A percentile compares a stretch with the other conserved stretches of the same genome.
These are phyloP conservation scores for Drosophila infuscata DNA, from an alignment of 2,888 invertebrate genomes.

Conservation along the genomic window DNA sequence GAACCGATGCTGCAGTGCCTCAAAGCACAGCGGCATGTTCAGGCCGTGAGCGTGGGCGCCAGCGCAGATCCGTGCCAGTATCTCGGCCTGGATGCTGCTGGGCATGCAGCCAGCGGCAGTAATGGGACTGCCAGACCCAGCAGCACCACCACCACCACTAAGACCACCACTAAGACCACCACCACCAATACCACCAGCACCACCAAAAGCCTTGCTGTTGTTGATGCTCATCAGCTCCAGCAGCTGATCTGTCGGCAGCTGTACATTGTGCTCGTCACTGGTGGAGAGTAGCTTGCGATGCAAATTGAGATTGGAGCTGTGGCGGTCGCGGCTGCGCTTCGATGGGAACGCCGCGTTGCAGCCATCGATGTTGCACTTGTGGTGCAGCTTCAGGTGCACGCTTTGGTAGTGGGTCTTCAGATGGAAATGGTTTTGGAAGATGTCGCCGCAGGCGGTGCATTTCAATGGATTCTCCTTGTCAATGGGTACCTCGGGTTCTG, in stretches of 20 bases:
- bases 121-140: background rate
- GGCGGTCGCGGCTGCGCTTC: slow-evolving; percentile 95
- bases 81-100: slow-evolving; percentile 91
- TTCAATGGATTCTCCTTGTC: slow-evolving; percentile 96
- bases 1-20: slow-evolving; percentile 87
- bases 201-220: slow-evolving; percentile 56
- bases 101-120: slow-evolving; percentile 71
- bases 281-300: slow-evolving; percentile 95
- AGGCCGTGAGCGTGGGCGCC: slow-evolving; percentile 86
- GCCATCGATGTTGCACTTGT: slow-evolving; percentile 97
- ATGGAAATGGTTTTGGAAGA: slow-evolving; percentile 96
- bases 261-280: slow-evolving; percentile 75
- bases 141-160: slow-evolving; percentile 13
- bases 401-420: slow-evolving; percentile 98
- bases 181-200: slow-evolving; percentile 18
- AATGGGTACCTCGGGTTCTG: slow-evolving; percentile 93
- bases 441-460: slow-evolving; percentile 96
- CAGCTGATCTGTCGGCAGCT: slow-evolving; percentile 63
- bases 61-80: slow-evolving; percentile 91
- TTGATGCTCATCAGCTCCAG: slow-evolving; percentile 75
- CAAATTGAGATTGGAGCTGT: slow-evolving; percentile 95
- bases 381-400: slow-evolving; percentile 97
- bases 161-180: slow-evolving; percentile 12
- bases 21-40: slow-evolving; percentile 87
- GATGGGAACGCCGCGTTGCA: slow-evolving; percentile 98